Conservation (phyloP, 2,113 vertebrate genomes). For the Nycticryphes semicollaris region DNA sequence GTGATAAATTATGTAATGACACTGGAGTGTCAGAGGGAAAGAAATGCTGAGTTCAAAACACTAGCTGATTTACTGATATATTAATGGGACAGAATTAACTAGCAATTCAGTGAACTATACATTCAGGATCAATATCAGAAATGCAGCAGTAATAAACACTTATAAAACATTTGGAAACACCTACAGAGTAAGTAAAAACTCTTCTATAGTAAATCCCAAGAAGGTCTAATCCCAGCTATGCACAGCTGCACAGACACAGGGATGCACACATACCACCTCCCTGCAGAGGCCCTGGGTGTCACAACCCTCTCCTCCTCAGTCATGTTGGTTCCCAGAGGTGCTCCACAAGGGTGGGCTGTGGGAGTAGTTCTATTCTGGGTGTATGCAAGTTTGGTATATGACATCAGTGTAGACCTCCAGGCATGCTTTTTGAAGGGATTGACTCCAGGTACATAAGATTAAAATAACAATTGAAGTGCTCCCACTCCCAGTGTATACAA, state of each 20-base stretch:
- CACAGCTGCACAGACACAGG: neutral
- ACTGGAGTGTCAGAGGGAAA: neutral
- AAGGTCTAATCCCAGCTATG: neutral
- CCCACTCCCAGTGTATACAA: neutral
- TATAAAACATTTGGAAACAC: neutral
- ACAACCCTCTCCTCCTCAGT: neutral
- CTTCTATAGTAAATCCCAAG: neutral
- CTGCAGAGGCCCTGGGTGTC: too few relatives aligned
- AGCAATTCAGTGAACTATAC: neutral
- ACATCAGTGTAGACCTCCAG: neutral
- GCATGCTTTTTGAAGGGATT: neutral
- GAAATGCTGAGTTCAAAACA: neutral
- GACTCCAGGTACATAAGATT: fast-evolving
- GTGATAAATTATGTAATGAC: neutral
- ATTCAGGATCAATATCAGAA: neutral
- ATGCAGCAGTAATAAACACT: neutral
- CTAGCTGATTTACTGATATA: neutral
- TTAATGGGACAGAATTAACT: neutral
- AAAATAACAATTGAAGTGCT: neutral
- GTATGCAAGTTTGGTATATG: neutral
- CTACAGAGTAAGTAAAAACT: neutral
- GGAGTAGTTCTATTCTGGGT: fast-evolving
- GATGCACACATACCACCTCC: fast-evolving
- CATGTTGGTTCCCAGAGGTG: neutral
- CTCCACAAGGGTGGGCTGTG: neutral